Evolutionary conservation across 2,113 vertebrate species (phyloP), one percentile per base, ranked within the genome.

Genomic region (Siniperca chuatsi): DNA sequence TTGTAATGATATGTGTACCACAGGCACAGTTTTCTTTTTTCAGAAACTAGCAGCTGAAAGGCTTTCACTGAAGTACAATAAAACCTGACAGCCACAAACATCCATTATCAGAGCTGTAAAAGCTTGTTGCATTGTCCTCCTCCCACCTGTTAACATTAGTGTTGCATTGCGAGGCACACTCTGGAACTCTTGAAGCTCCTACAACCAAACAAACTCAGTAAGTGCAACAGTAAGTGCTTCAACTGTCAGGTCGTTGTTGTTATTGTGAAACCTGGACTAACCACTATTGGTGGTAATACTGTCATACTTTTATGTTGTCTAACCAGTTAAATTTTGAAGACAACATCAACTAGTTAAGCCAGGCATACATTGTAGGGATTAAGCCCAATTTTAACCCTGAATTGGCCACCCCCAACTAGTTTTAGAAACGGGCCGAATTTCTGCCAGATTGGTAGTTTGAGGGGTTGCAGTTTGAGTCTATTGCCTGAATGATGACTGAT

Each of bases 181-280:
- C 58, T 61, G 76, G 54, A 68, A 58, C 82, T 48, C 73, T 62
- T 2, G 15, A 75, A 70, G 62, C 57, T 72, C 48, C 7, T 16
- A 11, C 69, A 77, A 70, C 75, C 75, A 83, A 78, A 58, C 61
- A 66, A 55, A 73, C 78, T 83, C 35, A 4, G 11, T 48, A 13
- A 48, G 46, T 48, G 46, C 46, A 71, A 21, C 35, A 42, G 1
- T 48, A 61, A 66, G 35, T 71, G 69, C 72, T 76, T 62, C 12
- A 13, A 11, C 46, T 35, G 46, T 1, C 66, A 33, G 13, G 29
- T 33, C 54, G 65, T 72, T 79, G 37, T 77, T 80, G 60, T 85
- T 33, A 65, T 68, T 75, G 29, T 78, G 25, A 50, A 78, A 44
- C 25, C 50, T 42, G 42, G 29, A n/a, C 6, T 21, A 11, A n/a